These are phyloP conservation scores for Callipepla californica DNA, from an alignment of 2,113 vertebrate species.

Conservation along the genomic window DNA sequence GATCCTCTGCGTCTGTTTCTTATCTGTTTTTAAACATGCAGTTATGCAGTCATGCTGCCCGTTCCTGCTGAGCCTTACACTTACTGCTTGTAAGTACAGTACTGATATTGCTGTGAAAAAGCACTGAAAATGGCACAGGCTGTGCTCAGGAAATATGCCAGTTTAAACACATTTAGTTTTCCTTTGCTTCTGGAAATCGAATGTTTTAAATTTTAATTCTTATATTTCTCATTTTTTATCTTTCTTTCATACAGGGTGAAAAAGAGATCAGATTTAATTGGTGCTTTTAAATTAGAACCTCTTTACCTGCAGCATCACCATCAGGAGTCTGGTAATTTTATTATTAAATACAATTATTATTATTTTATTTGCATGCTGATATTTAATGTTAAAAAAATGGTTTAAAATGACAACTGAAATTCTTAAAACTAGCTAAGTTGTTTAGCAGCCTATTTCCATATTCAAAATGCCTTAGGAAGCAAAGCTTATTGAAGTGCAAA, in stretches of 20 bases:
- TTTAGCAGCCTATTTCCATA: conserved; percentile 6
- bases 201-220: neutral
- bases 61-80: conserved; percentile 55
- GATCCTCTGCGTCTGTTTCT: conserved; percentile 55
- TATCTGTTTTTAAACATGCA: conserved; percentile 63
- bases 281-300: conserved; percentile 94
- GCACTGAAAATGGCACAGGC: conserved; percentile 57
- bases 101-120: conserved; percentile 49
- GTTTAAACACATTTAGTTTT: conserved; percentile 27
- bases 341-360: neutral
- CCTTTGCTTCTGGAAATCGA: conserved; percentile 4
- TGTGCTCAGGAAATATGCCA: conserved; percentile 48
- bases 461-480: neutral
- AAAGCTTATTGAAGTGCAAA: neutral
- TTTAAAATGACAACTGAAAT: neutral
- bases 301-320: conserved; percentile 93
- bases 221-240: neutral
- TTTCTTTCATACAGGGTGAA: conserved; percentile 87
- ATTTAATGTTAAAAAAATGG: neutral
- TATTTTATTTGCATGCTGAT: neutral
- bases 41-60: conserved; percentile 36
- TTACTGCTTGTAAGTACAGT: conserved; percentile 52
- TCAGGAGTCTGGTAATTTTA: conserved; percentile 89
- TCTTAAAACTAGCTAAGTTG: neutral
- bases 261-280: conserved; percentile 86